phyloP scores from a whole-genome alignment of 2,113 vertebrate genomes.

The Pongo pygmaeus region DNA sequence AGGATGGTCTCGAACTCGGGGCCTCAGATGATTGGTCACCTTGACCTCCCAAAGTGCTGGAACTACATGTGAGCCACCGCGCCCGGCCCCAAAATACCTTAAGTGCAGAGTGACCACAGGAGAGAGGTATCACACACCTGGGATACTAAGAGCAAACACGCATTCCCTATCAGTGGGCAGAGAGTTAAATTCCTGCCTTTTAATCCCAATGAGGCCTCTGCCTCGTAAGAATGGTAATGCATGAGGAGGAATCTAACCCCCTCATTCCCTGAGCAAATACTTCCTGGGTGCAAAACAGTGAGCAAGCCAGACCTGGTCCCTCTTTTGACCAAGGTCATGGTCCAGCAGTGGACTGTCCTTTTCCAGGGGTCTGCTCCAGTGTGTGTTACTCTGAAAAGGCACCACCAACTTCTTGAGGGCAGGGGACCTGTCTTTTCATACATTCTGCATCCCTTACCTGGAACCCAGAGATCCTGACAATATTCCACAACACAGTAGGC shows the following conservation, averaged over 20 bases:
- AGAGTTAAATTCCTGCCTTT: neutral
- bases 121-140: neutral
- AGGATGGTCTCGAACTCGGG: no score
- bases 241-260: neutral
- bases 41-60: no score
- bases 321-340: neutral
- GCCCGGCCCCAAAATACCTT: neutral
- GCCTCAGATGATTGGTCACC: no score
- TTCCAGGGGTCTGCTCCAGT: neutral
- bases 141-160: neutral
- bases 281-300: neutral
- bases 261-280: neutral
- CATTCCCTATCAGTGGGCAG: neutral
- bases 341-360: neutral
- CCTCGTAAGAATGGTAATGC: neutral
- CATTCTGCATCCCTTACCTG: neutral
- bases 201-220: neutral
- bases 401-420: neutral
- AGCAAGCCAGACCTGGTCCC: neutral
- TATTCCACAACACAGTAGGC: neutral
- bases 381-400: conserved; percentile 9
- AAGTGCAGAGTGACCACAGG: neutral
- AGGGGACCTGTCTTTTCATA: neutral
- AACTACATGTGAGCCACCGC: no score
- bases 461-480: neutral